These are phyloP conservation scores for Euphonia xanthogaster DNA, from an alignment of 2,797 vertebrate genomes.

Conservation along the genomic window DNA sequence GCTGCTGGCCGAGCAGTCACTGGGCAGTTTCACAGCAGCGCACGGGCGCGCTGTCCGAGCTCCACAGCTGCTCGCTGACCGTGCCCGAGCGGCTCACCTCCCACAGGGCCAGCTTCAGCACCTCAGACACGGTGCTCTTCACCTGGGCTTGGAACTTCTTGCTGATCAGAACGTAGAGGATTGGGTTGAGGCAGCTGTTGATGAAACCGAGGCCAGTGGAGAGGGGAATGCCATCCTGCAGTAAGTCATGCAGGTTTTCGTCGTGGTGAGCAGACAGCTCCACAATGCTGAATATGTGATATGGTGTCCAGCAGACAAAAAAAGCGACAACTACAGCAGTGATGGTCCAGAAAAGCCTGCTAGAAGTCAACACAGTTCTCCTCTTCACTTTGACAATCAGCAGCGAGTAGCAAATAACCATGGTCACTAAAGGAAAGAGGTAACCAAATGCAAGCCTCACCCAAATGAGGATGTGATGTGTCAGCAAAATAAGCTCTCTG, in stretches of 20 bases:
- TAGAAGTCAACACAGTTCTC: conserved; percentile 72
- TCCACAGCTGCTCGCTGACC: conserved; percentile 81
- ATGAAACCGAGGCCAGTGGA: conserved; percentile 92
- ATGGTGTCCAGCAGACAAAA: conserved; percentile 92
- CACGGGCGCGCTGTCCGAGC: conserved; percentile 25
- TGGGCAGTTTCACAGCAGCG: conserved; percentile 64
- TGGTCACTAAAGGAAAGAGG: conserved; percentile 87
- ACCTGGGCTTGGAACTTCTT: conserved; percentile 86
- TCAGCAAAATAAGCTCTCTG: conserved; percentile 66
- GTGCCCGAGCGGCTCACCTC: conserved; percentile 88
- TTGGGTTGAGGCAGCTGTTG: conserved; percentile 95
- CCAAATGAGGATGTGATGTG: conserved; percentile 82
- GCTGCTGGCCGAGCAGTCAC: conserved; percentile 22
- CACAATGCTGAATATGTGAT: conserved; percentile 90
- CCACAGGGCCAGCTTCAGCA: conserved; percentile 87
- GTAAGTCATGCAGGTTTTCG: conserved; percentile 67
- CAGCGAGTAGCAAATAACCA: conserved; percentile 86
- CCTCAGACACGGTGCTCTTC: conserved; percentile 81
- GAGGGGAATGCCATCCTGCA: conserved; percentile 87
- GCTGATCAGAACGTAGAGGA: conserved; percentile 90
- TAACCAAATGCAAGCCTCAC: conserved; percentile 87
- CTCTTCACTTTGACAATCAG: conserved; percentile 80
- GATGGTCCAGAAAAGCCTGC: conserved; percentile 88
- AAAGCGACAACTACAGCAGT: conserved; percentile 88
- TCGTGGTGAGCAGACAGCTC: conserved; percentile 86